Evolutionary conservation across 2,113 vertebrate genomes (phyloP), one percentile per base, ranked within the genome.

Genomic region (Crotalus tigris): DNA sequence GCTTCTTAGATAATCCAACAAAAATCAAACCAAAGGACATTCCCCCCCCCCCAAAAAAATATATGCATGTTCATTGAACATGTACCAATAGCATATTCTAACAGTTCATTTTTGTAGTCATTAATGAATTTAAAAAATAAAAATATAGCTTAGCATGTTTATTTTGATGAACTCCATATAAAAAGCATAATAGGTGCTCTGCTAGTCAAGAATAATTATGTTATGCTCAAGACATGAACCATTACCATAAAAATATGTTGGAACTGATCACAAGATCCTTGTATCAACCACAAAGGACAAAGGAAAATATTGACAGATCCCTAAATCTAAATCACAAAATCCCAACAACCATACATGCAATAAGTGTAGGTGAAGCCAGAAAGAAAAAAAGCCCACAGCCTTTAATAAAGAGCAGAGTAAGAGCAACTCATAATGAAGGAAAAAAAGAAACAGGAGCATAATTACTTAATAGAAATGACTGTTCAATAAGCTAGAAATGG

Each of bases 21-120:
- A 39, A 39, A 81, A 39, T 81, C 15, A 6, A 39, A 81, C n/a
- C n/a, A 81, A 81, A 81, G 75, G 33, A 81, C 33, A 75, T 75
- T 0, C 4, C 55, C 1, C 24, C 3, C 10, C 61, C 10, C 10
- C 39, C 1, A 39, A 39, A 0, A 12, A 64, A 17, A 81, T 39
- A 19, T 2, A 81, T 39, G 5, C 33, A 81, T 81, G 69, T 81
- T 81, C 69, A 81, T 81, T 39, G 33, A 19, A 44, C 33, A 81
- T 44, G 6, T 81, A 44, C 17, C 75, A 81, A 81, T 39, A 9
- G 33, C 39, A 81, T 44, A 81, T 81, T 81, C 75, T 21, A 44
- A 81, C 17, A 1, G n/a, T 81, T 33, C n/a, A 44, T 81, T 81
- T 81, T 81, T 81, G 17, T 39, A 39, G 17, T 44, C 33, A 81